Conservation (phyloP, 35 echinoderm and acorn worm species). For the Acanthaster planci region DNA sequence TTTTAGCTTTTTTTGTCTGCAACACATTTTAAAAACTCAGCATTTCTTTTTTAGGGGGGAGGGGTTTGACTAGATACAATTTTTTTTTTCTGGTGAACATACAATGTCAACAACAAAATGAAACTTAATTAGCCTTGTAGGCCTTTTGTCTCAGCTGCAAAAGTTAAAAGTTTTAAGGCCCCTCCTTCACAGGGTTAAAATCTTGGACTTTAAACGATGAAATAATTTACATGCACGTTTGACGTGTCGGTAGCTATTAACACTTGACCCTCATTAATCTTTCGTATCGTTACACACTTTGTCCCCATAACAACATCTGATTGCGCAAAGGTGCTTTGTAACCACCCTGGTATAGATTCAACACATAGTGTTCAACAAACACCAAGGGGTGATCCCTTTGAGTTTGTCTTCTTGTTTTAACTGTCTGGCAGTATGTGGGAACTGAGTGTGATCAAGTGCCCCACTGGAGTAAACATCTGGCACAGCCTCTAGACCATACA, state of each 20-base stretch:
- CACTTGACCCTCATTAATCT: constrained; percentile 13
- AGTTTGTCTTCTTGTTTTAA: not conserved
- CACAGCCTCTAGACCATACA: constrained; percentile 45
- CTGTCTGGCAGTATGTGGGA: constrained; percentile 6
- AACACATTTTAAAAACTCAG: not conserved
- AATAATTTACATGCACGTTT: constrained; percentile 30
- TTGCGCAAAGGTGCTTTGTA: not conserved
- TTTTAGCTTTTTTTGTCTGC: constrained; percentile 3
- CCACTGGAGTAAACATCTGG: constrained; percentile 13
- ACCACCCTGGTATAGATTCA: not conserved
- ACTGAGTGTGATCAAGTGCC: not conserved
- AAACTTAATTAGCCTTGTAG: constrained; percentile 7
- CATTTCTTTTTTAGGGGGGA: not conserved
- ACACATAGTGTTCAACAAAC: not conserved
- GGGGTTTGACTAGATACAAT: not conserved
- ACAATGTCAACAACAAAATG: not conserved
- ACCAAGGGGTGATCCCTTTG: not conserved
- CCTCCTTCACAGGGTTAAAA: constrained; percentile 22
- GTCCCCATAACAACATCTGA: not conserved
- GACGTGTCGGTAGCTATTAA: constrained; percentile 23
- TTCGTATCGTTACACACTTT: constrained; percentile 5
- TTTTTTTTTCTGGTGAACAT: not conserved
- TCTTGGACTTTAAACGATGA: not conserved
- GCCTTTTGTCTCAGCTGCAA: constrained; percentile 3
- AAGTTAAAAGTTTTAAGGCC: not conserved